phyloP scores from a whole-genome alignment of 2,888 invertebrate genomes.

The Ophioninae sp. region DNA sequence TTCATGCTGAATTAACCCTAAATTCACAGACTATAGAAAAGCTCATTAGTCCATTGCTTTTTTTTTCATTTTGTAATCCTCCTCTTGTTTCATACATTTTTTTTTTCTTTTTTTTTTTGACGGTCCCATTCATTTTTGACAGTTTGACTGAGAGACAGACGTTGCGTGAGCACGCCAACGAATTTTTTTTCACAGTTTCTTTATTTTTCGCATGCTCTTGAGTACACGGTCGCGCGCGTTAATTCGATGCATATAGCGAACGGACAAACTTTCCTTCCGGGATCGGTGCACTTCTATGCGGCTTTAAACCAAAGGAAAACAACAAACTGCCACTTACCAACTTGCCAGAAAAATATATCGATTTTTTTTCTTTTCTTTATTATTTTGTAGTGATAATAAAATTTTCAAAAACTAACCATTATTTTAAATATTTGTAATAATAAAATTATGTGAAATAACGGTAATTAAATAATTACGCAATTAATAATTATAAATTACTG shows the following conservation, averaged over 20 bases:
- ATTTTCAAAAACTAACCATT: neutral
- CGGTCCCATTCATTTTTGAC: neutral
- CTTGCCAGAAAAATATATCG: conserved; percentile 9
- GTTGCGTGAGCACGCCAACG: conserved; percentile 53
- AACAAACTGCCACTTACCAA: conserved; percentile 19
- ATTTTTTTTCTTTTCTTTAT: neutral
- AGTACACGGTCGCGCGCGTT: conserved; percentile 62
- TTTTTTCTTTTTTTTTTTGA: neutral
- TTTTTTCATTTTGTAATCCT: neutral
- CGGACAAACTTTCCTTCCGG: conserved; percentile 78
- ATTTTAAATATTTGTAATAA: neutral
- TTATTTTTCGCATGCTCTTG: conserved; percentile 46
- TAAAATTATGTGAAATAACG: conserved; percentile 32
- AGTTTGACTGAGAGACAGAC: conserved; percentile 34
- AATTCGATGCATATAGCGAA: conserved; percentile 70
- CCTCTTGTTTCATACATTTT: neutral
- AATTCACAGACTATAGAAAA: neutral
- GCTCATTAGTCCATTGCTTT: neutral
- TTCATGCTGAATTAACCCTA: neutral
- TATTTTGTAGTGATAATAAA: neutral
- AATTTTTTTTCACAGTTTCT: conserved; percentile 38
- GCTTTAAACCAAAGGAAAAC: conserved; percentile 22
- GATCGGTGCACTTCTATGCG: conserved; percentile 66
- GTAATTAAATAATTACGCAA: too few species aligned
- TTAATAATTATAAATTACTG: neutral